A percentile compares a stretch with the other conserved stretches of the same genome.
phyloP scores from a whole-genome alignment of 2,113 vertebrate genomes.

The Mus pahari region DNA sequence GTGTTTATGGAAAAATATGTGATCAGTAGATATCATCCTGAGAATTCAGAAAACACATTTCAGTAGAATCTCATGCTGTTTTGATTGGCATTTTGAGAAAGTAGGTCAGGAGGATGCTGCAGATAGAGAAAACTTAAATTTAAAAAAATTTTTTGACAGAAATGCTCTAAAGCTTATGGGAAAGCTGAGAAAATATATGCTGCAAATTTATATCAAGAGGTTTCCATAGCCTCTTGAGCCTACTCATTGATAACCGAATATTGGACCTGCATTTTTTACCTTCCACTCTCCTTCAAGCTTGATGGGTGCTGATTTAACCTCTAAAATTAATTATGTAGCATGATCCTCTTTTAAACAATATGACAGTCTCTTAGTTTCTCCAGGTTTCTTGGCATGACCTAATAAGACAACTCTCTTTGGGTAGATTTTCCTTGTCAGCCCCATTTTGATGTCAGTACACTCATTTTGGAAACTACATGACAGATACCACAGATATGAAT shows the following conservation, averaged over 20 bases:
- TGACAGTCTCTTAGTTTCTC: neutral
- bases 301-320: neutral
- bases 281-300: neutral
- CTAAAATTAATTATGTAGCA: neutral
- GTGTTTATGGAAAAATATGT: neutral
- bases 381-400: neutral
- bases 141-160: conserved; percentile 38
- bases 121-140: neutral
- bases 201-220: neutral
- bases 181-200: neutral
- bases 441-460: neutral
- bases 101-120: conserved; percentile 9
- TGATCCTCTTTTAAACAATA: neutral
- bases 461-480: neutral
- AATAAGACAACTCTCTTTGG: neutral
- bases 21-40: neutral
- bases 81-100: conserved; percentile 5
- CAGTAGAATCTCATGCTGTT: neutral
- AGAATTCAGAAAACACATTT: neutral
- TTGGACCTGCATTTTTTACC: neutral
- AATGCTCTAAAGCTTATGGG: neutral
- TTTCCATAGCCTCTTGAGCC: neutral
- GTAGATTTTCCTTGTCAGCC: neutral
- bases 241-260: neutral
- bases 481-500: no score